Conservation (phyloP, 2,888 invertebrate species). For the Philereme transversata region DNA sequence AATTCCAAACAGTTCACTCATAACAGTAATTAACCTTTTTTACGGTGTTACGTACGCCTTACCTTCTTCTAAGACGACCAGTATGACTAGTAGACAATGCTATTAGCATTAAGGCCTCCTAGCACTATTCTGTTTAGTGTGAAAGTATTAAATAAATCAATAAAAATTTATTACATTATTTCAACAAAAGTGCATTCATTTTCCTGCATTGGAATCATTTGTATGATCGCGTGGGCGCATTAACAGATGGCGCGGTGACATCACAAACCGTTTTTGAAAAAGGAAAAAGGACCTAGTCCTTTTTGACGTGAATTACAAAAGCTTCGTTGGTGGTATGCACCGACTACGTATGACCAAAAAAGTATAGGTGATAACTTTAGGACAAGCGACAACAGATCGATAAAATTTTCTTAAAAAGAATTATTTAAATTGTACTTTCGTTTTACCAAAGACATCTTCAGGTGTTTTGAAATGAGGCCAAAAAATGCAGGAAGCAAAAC, state of each 20-base stretch:
- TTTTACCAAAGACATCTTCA: neutral
- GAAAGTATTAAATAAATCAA: no score
- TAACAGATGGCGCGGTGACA: conserved; percentile 29
- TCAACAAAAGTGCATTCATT: conserved; percentile 20
- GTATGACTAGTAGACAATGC: no score
- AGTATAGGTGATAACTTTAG: conserved; percentile 1
- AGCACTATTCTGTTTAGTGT: no score
- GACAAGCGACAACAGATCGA: neutral
- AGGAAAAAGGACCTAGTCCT: conserved; percentile 14
- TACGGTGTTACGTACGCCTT: no score
- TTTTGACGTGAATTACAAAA: conserved; percentile 16
- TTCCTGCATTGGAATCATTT: conserved; percentile 20
- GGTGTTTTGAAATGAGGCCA: neutral
- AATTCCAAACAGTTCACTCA: no score
- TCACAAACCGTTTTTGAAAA: conserved; percentile 22
- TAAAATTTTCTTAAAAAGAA: neutral
- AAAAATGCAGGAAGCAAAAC: conserved; percentile 4
- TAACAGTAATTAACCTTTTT: no score
- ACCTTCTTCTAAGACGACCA: no score
- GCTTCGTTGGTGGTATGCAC: conserved; percentile 17
- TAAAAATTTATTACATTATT: conserved; percentile 7
- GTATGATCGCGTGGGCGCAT: conserved; percentile 24
- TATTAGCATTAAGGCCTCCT: no score
- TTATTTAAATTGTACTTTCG: neutral
- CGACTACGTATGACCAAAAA: conserved; percentile 7